Conservation (phyloP, 1,140 invertebrate genomes). For the Drosophila subobscura region DNA sequence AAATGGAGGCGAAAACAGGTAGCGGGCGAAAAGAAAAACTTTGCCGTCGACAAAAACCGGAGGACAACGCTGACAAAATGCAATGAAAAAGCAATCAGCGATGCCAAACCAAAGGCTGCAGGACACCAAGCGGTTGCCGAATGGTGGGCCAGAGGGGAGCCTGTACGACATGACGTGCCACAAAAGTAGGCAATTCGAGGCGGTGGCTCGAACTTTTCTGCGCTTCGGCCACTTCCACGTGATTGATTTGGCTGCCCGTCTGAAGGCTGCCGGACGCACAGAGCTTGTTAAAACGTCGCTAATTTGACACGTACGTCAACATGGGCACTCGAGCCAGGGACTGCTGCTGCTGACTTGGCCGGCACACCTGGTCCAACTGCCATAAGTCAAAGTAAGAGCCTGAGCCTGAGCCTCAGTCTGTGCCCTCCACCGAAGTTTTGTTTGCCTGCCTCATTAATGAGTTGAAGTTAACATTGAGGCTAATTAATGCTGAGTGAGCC, state of each 20-base stretch:
- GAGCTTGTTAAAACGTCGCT: slow-evolving; percentile 77
- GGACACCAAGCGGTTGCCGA: slow-evolving; percentile 7
- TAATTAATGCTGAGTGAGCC: slow-evolving; percentile 71
- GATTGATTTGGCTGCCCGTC: slow-evolving; percentile 61
- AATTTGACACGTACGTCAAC: slow-evolving; percentile 76
- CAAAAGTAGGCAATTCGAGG: slow-evolving; percentile 74
- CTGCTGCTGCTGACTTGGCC: slow-evolving; percentile 2
- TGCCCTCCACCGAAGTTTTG: slow-evolving; percentile 44
- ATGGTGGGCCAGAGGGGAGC: neutral
- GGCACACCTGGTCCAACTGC: too few species aligned
- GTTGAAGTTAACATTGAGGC: slow-evolving; percentile 71
- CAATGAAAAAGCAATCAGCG: slow-evolving; percentile 78
- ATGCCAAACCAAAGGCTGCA: slow-evolving; percentile 40
- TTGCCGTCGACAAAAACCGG: slow-evolving; percentile 52
- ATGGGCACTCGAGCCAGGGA: slow-evolving; percentile 18
- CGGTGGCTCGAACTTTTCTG: slow-evolving; percentile 69
- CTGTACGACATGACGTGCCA: slow-evolving; percentile 23
- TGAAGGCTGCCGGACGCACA: slow-evolving; percentile 13
- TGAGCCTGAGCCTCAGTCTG: slow-evolving; percentile 18
- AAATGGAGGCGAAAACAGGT: slow-evolving; percentile 58
- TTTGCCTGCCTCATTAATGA: slow-evolving; percentile 71
- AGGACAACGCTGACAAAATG: slow-evolving; percentile 61
- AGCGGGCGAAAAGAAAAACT: slow-evolving; percentile 54
- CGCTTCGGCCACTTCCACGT: slow-evolving; percentile 62
- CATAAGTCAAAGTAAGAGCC: neutral